Base-by-base conservation (phyloP, 2,113 vertebrate genomes). In the Vanacampus margaritifer region DNA sequence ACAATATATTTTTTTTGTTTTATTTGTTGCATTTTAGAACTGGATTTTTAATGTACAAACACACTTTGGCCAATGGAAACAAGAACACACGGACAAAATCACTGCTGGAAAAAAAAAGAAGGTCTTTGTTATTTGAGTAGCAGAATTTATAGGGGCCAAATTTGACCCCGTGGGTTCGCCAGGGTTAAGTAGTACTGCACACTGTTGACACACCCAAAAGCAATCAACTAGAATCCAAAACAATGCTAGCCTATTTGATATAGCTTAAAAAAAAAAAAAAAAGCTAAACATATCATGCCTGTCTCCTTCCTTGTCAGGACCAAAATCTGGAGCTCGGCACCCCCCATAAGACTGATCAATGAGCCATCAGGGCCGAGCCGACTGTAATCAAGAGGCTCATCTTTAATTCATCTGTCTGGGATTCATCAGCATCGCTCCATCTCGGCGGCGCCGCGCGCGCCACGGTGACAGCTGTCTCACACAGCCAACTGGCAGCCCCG, bases 341-440 rank as follows among this genome's bases (percentile, higher is more conserved):
- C 73, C 64, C 75, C 77, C 53, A 63, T 28, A 60, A 35, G 74
- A 72, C 71, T 69, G 69, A 80, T 86, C 85, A 79, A 79, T 79
- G 81, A 82, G 64, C 81, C 81, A 73, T 82, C 80, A 79, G 70
- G 72, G 50, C 48, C n/a, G 19, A 60, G 50, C 76, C 70, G 73
- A 74, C 48, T 86, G 83, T 80, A 89, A 89, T 91, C 88, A 89
- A 84, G 76, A 64, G 59, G 24, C 45, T 71, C 79, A 91, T 92
- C 82, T 86, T 90, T 92, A 86, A 91, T 91, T 90, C 87, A 92
- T 87, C 81, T 74, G 70, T 80, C 84, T 84, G 77, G 65, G 66
- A 85, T 90, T 88, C 81, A 86, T 87, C 81, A 80, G 78, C 83
- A 78, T 84, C 81, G 74, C 72, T 74, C 75, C 73, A 71, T 89